A percentile compares a stretch with the other conserved stretches of the same genome.
Evolutionary conservation across 2,888 invertebrate genomes (phyloP).

Genomic region (Matsumyia berberina): DNA sequence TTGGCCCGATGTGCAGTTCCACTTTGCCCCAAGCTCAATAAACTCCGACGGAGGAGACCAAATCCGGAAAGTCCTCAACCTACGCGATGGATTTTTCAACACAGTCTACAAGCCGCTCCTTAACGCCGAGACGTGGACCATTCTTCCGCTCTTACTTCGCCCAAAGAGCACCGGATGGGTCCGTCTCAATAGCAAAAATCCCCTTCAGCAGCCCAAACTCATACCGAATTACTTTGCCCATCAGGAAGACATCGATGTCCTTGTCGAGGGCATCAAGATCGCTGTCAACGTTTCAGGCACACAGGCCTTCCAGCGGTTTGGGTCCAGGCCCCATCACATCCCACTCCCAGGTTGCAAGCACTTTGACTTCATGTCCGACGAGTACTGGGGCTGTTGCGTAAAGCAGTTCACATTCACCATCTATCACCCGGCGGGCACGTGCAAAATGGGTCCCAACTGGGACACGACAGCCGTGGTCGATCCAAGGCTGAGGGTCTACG

Average conservation of each 20-base stretch:
- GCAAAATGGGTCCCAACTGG: constrained; percentile 93
- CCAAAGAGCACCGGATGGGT: constrained; percentile 95
- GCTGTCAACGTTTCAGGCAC: constrained; percentile 92
- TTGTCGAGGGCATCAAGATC: constrained; percentile 93
- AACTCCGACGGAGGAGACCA: constrained; percentile 93
- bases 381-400: constrained; percentile 94
- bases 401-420: constrained; percentile 93
- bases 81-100: constrained; percentile 92
- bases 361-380: constrained; percentile 89
- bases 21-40: constrained; percentile 93
- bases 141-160: constrained; percentile 91
- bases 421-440: constrained; percentile 93
- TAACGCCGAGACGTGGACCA: constrained; percentile 93
- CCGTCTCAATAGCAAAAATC: constrained; percentile 92
- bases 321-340: constrained; percentile 91
- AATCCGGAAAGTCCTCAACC: constrained; percentile 89
- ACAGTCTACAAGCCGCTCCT: constrained; percentile 93
- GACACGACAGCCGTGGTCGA: constrained; percentile 93
- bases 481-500: constrained; percentile 90
- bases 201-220: constrained; percentile 92
- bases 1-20: constrained; percentile 95
- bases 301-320: constrained; percentile 91
- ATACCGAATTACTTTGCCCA: constrained; percentile 97
- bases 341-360: constrained; percentile 93
- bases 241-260: constrained; percentile 90